Evolutionary conservation across 2,888 invertebrate species (phyloP), one percentile per base, ranked within the genome.

Genomic region (Selenia dentaria): DNA sequence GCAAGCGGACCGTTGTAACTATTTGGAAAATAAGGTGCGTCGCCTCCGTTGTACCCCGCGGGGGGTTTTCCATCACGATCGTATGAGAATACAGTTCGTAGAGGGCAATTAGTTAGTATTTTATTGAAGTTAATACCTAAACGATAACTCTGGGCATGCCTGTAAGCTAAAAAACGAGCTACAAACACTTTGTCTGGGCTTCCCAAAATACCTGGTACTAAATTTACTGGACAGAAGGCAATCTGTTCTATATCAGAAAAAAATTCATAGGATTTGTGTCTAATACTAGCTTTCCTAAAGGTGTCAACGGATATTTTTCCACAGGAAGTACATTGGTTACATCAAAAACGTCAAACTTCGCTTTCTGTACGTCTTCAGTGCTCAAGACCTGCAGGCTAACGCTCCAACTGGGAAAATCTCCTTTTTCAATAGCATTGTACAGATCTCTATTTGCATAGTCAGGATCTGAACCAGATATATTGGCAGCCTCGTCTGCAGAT

Each of bases 21-120:
- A 86, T 98, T 98, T 0, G 98, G 98, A 83, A 92, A 97, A 74
- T 98, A 98, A 0, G 98, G 98, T 0, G 94, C 94, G n/a, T 94
- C 95, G 12, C 92, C 93, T 77, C 96, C 96, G 72, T 97, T 97
- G 60, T 94, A 92, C 14, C 91, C 84, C n/a, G 93, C 89, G 22
- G 93, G 92, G 90, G 94, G 93, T 3, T 92, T 87, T 0, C 98
- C 98, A 74, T 98, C 97, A 10, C 98, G 92, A 79, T 97, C 96
- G 70, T 96, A 97, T 70, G 96, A 95, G 39, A 81, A 80, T 44
- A 81, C 83, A 8, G 87, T 74, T 1, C 89, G 88, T 62, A 94
- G 95, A 0, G 98, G 98, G 77, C 97, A 97, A 80, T 98, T 98
- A 16, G 98, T 96, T 0, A 97, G 95, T 35, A 99, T 91, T 73